phyloP scores from a whole-genome alignment of 1,140 invertebrate genomes.

The Physella acuta region DNA sequence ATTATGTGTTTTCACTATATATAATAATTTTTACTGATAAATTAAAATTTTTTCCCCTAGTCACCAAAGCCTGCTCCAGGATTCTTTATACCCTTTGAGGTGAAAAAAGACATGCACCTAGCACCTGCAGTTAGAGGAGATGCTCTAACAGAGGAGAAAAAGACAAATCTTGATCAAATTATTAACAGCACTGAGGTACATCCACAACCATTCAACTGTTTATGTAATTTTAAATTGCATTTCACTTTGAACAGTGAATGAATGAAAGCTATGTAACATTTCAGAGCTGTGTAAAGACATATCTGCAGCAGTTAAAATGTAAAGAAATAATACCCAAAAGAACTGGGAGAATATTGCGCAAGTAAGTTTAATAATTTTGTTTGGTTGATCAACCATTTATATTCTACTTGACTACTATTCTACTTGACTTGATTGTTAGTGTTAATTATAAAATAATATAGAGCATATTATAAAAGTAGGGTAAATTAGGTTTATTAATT shows the following conservation, averaged over 20 bases:
- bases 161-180: constrained; percentile 33
- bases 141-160: constrained; percentile 41
- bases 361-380: constrained; percentile 4
- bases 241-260: background rate
- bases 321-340: constrained; percentile 4
- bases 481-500: too few species aligned
- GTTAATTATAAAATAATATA: too few species aligned
- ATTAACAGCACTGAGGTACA: constrained; percentile 13
- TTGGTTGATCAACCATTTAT: too few species aligned
- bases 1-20: too few species aligned
- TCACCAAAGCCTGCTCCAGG: constrained; percentile 28
- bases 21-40: too few species aligned
- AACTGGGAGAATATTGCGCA: constrained; percentile 17
- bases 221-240: background rate
- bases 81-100: constrained; percentile 65
- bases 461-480: too few species aligned
- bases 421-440: too few species aligned
- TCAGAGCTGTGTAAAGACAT: constrained; percentile 8
- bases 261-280: too few species aligned
- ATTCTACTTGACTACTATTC: too few species aligned
- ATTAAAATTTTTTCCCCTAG: too few species aligned
- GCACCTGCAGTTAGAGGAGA: constrained; percentile 68
- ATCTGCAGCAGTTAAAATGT: constrained; percentile 11
- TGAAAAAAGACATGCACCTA: constrained; percentile 85
- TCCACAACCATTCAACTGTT: background rate